Conservation (phyloP, 1,140 invertebrate genomes). For the Drosophila subpulchrella region DNA sequence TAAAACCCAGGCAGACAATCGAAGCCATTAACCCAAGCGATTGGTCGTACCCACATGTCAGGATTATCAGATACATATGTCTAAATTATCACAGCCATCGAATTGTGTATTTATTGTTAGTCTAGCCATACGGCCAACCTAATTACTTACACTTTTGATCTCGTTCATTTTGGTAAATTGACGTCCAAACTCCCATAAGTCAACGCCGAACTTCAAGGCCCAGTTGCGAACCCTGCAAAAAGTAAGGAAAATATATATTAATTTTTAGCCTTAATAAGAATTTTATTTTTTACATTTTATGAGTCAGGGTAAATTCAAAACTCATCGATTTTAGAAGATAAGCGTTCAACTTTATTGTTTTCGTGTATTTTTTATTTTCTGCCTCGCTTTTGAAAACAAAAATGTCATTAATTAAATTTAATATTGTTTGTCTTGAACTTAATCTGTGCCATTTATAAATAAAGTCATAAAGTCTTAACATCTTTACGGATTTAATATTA, state of each 20-base stretch:
- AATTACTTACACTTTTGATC: slow-evolving; percentile 91
- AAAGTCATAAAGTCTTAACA: too few relatives aligned
- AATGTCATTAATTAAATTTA: too few relatives aligned
- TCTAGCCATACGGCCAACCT: slow-evolving; percentile 10
- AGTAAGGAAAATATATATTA: slow-evolving; percentile 84
- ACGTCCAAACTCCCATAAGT: slow-evolving; percentile 94
- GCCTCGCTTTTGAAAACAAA: too few relatives aligned
- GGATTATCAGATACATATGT: slow-evolving; percentile 41
- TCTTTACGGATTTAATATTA: not conserved
- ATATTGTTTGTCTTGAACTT: too few relatives aligned
- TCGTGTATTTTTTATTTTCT: too few relatives aligned
- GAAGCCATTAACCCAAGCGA: slow-evolving; percentile 50
- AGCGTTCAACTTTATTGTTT: not conserved
- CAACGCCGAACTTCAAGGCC: slow-evolving; percentile 94
- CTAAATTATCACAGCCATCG: not conserved
- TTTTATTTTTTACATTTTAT: not conserved
- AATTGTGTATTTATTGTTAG: slow-evolving; percentile 4
- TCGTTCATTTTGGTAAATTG: slow-evolving; percentile 94
- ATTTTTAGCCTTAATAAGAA: not conserved
- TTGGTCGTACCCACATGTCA: slow-evolving; percentile 25
- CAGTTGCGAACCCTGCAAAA: slow-evolving; percentile 94
- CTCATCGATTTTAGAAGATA: not conserved
- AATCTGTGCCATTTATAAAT: not conserved
- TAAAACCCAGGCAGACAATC: slow-evolving; percentile 41
- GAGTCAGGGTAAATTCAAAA: too few relatives aligned